These are phyloP conservation scores for Colletes collaris DNA, from an alignment of 2,888 invertebrate genomes.

Conservation along the genomic window DNA sequence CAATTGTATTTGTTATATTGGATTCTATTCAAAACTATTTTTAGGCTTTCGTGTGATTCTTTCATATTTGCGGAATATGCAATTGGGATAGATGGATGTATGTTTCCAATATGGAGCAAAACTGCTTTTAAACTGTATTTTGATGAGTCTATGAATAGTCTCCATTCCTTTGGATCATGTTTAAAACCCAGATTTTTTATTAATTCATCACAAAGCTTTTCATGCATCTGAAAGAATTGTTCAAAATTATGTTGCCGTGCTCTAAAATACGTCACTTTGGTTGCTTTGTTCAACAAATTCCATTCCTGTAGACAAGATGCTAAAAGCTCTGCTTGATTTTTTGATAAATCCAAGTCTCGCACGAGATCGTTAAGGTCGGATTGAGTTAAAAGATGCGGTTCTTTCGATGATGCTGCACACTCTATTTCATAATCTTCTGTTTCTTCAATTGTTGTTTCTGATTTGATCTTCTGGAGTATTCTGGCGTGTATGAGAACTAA, in stretches of 20 bases:
- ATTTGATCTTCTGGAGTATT: too few relatives aligned
- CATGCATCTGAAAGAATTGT: constrained; percentile 37
- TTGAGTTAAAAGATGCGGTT: too few relatives aligned
- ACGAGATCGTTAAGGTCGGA: constrained; percentile 38
- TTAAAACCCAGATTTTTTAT: constrained; percentile 32
- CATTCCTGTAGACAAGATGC: constrained; percentile 53
- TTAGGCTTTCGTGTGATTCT: constrained; percentile 34
- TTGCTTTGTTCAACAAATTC: constrained; percentile 43
- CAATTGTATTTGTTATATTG: constrained; percentile 19
- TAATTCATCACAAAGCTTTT: constrained; percentile 36
- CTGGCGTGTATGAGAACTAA: too few relatives aligned
- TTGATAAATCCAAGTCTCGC: constrained; percentile 63
- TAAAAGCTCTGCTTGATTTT: constrained; percentile 41
- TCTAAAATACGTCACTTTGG: constrained; percentile 43
- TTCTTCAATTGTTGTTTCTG: too few relatives aligned
- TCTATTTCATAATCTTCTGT: too few relatives aligned
- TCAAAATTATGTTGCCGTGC: constrained; percentile 28
- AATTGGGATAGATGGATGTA: constrained; percentile 74
- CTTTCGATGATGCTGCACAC: too few relatives aligned
- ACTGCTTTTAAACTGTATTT: constrained; percentile 70
- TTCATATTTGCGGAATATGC: constrained; percentile 58
- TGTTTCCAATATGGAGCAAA: constrained; percentile 68
- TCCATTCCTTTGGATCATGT: constrained; percentile 61
- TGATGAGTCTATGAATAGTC: constrained; percentile 71
- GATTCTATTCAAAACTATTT: constrained; percentile 33